These are phyloP conservation scores for Melanerpes formicivorus DNA, from an alignment of 2,113 vertebrate genomes.

Conservation along the genomic window DNA sequence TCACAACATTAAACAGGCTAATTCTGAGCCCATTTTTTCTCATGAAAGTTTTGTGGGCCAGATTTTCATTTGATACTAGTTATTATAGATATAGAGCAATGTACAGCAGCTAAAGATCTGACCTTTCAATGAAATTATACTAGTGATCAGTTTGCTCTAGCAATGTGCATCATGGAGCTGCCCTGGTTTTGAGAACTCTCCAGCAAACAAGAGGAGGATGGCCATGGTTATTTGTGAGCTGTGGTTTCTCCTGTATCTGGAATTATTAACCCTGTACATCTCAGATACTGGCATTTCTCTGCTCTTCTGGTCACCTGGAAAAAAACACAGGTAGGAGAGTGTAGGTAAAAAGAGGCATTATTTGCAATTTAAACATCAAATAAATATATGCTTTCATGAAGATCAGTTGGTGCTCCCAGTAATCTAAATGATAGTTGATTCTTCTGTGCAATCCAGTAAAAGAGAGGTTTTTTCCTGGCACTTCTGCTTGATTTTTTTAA, in stretches of 20 bases:
- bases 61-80: background rate
- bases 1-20: background rate
- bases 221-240: background rate
- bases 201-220: background rate
- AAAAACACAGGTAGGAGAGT: background rate
- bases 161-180: background rate
- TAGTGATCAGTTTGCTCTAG: background rate
- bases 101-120: background rate
- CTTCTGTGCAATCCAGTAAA: background rate
- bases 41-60: background rate
- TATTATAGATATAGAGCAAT: background rate
- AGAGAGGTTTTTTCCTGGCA: background rate
- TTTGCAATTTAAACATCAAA: background rate
- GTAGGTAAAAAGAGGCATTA: background rate
- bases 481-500: slow-evolving; percentile 7
- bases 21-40: background rate
- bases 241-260: background rate
- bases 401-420: background rate
- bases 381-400: background rate
- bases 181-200: background rate
- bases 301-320: background rate
- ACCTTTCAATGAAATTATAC: background rate
- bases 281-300: background rate
- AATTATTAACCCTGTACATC: background rate
- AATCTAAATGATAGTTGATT: background rate